Conservation (phyloP, 2,888 invertebrate species). For the Zaprionus bogoriensis region DNA sequence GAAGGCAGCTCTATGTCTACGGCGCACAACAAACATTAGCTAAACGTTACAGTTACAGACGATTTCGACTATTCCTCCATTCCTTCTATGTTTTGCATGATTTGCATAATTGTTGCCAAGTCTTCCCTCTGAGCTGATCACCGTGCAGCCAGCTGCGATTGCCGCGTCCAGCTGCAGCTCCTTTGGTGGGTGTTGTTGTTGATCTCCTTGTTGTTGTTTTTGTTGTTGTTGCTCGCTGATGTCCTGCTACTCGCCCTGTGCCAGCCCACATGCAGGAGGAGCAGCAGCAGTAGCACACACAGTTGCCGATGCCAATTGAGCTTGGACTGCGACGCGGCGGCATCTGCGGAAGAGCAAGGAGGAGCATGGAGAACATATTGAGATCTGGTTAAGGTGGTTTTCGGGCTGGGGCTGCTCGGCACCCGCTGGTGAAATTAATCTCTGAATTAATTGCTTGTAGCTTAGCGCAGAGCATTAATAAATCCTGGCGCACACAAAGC, state of each 20-base stretch:
- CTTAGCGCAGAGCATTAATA: constrained; percentile 78
- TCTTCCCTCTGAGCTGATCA: constrained; percentile 40
- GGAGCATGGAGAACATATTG: constrained; percentile 31
- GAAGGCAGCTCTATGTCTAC: constrained; percentile 34
- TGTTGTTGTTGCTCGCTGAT: background rate
- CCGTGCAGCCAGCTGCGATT: constrained; percentile 21
- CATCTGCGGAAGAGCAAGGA: constrained; percentile 40
- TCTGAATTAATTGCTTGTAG: constrained; percentile 79
- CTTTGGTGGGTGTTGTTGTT: background rate
- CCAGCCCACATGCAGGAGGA: constrained; percentile 42
- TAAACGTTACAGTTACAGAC: constrained; percentile 37
- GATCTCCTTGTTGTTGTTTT: constrained; percentile 3
- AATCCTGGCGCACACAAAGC: constrained; percentile 55
- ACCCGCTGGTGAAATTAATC: constrained; percentile 80
- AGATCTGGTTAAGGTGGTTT: constrained; percentile 32
- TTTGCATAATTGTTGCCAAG: background rate
- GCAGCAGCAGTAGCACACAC: constrained; percentile 26
- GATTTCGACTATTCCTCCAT: constrained; percentile 45
- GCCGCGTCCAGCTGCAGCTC: constrained; percentile 2
- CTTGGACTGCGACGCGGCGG: constrained; percentile 18
- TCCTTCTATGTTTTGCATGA: constrained; percentile 30
- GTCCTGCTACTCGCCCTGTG: background rate
- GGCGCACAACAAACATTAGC: constrained; percentile 54
- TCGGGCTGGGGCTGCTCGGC: constrained; percentile 32
- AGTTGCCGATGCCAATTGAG: constrained; percentile 36